phyloP scores from a whole-genome alignment of 2,888 invertebrate genomes.

The Vanessa cardui region DNA sequence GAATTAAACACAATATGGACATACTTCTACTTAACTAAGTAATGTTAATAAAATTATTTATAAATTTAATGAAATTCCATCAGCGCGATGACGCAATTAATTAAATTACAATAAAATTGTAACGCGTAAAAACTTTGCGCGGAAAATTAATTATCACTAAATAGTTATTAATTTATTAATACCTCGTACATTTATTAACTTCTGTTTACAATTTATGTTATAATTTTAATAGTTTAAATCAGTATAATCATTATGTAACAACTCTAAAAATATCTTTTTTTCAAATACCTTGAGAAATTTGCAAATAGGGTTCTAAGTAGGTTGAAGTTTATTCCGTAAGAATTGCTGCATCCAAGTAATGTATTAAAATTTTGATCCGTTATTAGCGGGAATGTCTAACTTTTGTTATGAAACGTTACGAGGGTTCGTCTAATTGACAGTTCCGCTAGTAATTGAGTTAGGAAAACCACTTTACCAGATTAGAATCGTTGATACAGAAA shows the following conservation, averaged over 20 bases:
- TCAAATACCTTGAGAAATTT: too few relatives aligned
- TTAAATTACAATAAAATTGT: slow-evolving; percentile 8
- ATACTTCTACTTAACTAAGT: neutral
- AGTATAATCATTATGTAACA: too few relatives aligned
- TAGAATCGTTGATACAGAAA: slow-evolving; percentile 41
- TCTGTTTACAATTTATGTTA: too few relatives aligned
- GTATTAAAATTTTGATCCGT: slow-evolving; percentile 21
- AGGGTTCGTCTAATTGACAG: slow-evolving; percentile 49
- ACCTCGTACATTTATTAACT: too few relatives aligned
- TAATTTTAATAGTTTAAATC: too few relatives aligned
- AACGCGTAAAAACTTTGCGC: neutral
- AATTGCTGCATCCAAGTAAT: slow-evolving; percentile 3
- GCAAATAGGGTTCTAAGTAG: too few relatives aligned
- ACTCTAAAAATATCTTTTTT: too few relatives aligned
- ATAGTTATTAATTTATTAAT: neutral
- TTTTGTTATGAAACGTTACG: slow-evolving; percentile 45
- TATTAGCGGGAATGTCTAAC: slow-evolving; percentile 34
- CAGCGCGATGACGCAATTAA: slow-evolving; percentile 10
- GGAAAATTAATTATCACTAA: slow-evolving; percentile 10
- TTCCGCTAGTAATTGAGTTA: slow-evolving; percentile 48
- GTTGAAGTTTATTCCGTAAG: neutral
- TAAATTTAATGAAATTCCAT: slow-evolving; percentile 2
- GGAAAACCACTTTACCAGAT: slow-evolving; percentile 47
- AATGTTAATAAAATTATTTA: neutral
- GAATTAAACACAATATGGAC: too few relatives aligned